Evolutionary conservation across 2,113 vertebrate species (phyloP), one percentile per base, ranked within the genome.

Genomic region (Zosterops borbonicus): DNA sequence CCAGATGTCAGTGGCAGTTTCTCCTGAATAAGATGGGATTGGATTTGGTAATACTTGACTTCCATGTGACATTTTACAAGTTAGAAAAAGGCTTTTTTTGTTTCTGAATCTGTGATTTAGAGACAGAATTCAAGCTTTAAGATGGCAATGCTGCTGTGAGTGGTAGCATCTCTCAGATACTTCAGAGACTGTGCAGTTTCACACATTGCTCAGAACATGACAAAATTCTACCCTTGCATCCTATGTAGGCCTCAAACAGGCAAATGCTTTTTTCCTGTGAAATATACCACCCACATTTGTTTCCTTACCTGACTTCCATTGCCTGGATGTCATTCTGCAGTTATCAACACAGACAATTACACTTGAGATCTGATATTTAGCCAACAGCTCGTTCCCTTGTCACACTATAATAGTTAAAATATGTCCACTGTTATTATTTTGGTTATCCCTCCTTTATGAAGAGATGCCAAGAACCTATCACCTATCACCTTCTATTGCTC

Each of bases 381-480:
- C 85, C 90, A 90, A 80, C 56, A 86, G 60, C 95, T 71, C 50
- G 5, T 75, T 96, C 85, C 47, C 79, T 81, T 90, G 79, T 90
- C 83, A 87, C 65, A 78, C 39, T 52, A 8, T 81, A 90, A 93
- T 93, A 90, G 85, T 64, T 83, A 93, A 96, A 97, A 96, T 87
- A 89, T 89, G 83, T 83, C 85, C 85, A 53, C 44, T 81, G 68
- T 90, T 93, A 89, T 78, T 92, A 90, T 94, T 94, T 90, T 92
- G 58, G 27, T 84, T 95, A 77, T 78, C 53, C n/a, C 42, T 83
- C 52, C 64, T 89, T 87, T 93, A 87, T 83, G 83, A 96, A 93
- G 76, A 94, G 41, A 71, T 76, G 85, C 85, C 93, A 97, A 96
- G 76, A 96, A 86, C 60, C 3, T 78, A 94, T 81, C 95, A 84